These are phyloP conservation scores for Acipenser oxyrinchus DNA, from an alignment of 2,797 vertebrate species.

Conservation along the genomic window DNA sequence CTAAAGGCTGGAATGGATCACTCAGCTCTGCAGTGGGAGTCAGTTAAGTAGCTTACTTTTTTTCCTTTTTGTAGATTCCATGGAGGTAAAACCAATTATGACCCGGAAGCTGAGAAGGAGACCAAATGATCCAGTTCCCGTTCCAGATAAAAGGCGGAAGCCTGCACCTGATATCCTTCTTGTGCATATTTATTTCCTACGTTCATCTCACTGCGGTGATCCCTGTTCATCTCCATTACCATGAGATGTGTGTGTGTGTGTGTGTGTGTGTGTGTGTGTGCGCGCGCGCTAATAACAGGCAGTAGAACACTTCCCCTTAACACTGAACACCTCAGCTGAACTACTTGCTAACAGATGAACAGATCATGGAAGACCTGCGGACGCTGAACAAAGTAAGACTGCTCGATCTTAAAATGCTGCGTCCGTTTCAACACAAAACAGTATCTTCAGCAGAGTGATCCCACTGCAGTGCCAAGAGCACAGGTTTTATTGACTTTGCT, in stretches of 20 bases:
- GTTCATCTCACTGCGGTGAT: too few relatives aligned
- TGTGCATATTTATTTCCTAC: not conserved
- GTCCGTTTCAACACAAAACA: too few relatives aligned
- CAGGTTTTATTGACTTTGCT: too few relatives aligned
- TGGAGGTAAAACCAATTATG: slow-evolving; percentile 98
- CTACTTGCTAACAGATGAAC: slow-evolving; percentile 92
- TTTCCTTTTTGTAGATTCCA: slow-evolving; percentile 71
- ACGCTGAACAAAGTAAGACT: slow-evolving; percentile 82
- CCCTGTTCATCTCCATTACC: not conserved
- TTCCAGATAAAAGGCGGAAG: slow-evolving; percentile 95
- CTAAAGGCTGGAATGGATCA: not conserved
- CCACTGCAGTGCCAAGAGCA: too few relatives aligned
- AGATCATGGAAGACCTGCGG: slow-evolving; percentile 96
- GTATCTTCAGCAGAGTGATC: too few relatives aligned
- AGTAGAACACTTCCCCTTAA: slow-evolving; percentile 49
- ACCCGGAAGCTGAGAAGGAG: slow-evolving; percentile 87
- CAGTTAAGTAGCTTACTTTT: too few relatives aligned
- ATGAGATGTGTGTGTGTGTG: too few relatives aligned
- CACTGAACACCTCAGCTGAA: slow-evolving; percentile 82
- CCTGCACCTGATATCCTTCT: slow-evolving; percentile 96
- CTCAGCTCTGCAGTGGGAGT: too few relatives aligned
- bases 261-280: too few relatives aligned
- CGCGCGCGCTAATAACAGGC: not conserved
- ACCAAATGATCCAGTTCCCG: slow-evolving; percentile 93
- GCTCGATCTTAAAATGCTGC: not conserved